Evolutionary conservation across 2,113 vertebrate genomes (phyloP), one percentile per base, ranked within the genome.

Genomic region (Lipotes vexillifer): DNA sequence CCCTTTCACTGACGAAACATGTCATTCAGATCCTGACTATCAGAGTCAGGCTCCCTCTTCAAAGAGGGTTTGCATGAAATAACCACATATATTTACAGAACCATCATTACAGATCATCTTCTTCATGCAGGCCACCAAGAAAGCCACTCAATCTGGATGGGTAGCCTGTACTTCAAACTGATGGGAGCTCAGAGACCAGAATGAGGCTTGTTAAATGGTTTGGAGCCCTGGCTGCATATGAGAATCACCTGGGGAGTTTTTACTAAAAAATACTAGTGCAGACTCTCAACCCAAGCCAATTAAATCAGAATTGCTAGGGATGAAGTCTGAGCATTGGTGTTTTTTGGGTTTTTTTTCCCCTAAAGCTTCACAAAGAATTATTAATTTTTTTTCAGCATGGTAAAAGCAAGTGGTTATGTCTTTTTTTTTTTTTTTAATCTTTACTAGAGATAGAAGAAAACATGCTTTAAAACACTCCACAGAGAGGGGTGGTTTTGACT

Each of bases 111-210:
- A 71, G 4, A 59, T 41, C 44, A 61, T 71, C 77, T 75, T 44
- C 36, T 59, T 90, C 46, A 59, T 4, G 17, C 63, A 61, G 44
- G 65, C 41, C 31, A 44, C 36, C 0, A 4, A 81, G 71, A 77
- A 41, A 71, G 66, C 25, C 65, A 36, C 65, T 85, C 92, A 21
- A 2, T 77, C 33, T 88, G 71, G 59, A 92, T n/a, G 49, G 69
- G 46, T 7, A 49, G 33, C 72, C 68, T 0, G 3, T 27, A 86
- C 52, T 86, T 93, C 82, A 93, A 74, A 87, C 0, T 57, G 46
- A 94, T 65, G 95, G 80, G 95, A 29, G 57, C 68, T 65, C 63
- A 31, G 96, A 90, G 83, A 90, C 61, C 65, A 90, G 81, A 88
- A 72, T 8, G 49, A 94, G 36, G 55, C 13, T 46, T 46, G 63